A percentile compares a stretch with the other conserved stretches of the same genome.
These are phyloP conservation scores for Psilopogon haemacephalus DNA, from an alignment of 2,113 vertebrate species.

Conservation along the genomic window DNA sequence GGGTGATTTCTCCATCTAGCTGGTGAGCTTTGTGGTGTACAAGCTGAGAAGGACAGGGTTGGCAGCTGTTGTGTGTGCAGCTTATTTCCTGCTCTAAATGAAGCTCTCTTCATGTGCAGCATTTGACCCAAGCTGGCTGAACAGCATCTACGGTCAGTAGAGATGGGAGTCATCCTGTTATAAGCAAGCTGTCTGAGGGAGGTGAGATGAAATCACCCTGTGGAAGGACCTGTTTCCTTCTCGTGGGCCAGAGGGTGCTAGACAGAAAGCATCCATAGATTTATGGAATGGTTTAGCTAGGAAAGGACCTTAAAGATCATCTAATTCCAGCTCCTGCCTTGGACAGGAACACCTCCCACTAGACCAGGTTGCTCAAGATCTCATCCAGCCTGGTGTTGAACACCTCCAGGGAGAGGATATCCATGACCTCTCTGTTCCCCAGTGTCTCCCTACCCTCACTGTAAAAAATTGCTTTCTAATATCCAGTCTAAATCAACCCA, in stretches of 20 bases:
- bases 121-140: not conserved
- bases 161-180: fast-evolving
- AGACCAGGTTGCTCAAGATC: no score
- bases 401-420: no score
- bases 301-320: no score
- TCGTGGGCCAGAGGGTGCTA: not conserved
- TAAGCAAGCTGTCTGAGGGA: fast-evolving
- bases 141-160: not conserved
- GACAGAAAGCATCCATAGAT: not conserved
- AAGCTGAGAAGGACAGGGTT: not conserved
- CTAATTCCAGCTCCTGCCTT: no score
- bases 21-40: not conserved
- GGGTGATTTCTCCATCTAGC: not conserved
- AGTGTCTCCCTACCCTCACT: no score
- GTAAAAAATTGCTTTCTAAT: no score
- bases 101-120: fast-evolving
- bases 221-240: not conserved
- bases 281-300: no score
- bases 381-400: no score
- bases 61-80: fast-evolving
- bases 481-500: no score
- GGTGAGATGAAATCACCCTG: not conserved
- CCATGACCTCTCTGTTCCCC: no score
- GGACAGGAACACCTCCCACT: no score
- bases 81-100: not conserved